Conservation (phyloP, 2,888 invertebrate species). For the Cosmorhoe ocellata region DNA sequence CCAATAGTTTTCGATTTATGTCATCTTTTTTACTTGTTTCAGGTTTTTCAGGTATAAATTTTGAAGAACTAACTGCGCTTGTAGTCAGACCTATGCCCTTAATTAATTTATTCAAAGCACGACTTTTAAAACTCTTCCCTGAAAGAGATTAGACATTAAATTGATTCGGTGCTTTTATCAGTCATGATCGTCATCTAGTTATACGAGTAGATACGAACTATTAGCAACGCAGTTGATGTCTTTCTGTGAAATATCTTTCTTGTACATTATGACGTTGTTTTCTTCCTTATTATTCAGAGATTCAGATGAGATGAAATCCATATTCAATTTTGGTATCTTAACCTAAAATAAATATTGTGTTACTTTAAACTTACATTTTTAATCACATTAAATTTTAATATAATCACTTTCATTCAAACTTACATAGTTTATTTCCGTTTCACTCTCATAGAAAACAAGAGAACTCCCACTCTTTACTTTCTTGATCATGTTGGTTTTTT, state of each 20-base stretch:
- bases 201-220: background rate
- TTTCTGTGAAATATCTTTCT: background rate
- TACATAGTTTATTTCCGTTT: constrained; percentile 24
- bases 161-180: background rate
- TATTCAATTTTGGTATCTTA: constrained; percentile 27
- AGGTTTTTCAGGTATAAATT: background rate
- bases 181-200: too few relatives aligned
- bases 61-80: background rate
- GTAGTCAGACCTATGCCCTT: constrained; percentile 6
- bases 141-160: background rate
- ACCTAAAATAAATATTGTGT: constrained; percentile 18
- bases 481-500: constrained; percentile 13
- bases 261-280: background rate
- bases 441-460: constrained; percentile 3
- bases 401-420: background rate
- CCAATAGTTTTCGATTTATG: background rate
- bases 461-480: background rate
- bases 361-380: too few relatives aligned
- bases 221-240: background rate
- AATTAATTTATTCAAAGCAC: constrained; percentile 14
- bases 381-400: too few relatives aligned
- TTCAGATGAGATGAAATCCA: constrained; percentile 13
- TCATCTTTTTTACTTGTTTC: too few relatives aligned
- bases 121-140: constrained; percentile 13
- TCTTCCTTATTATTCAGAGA: constrained; percentile 2